Evolutionary conservation across 2,797 vertebrate genomes (phyloP).

Genomic region (Eospalax fontanierii): DNA sequence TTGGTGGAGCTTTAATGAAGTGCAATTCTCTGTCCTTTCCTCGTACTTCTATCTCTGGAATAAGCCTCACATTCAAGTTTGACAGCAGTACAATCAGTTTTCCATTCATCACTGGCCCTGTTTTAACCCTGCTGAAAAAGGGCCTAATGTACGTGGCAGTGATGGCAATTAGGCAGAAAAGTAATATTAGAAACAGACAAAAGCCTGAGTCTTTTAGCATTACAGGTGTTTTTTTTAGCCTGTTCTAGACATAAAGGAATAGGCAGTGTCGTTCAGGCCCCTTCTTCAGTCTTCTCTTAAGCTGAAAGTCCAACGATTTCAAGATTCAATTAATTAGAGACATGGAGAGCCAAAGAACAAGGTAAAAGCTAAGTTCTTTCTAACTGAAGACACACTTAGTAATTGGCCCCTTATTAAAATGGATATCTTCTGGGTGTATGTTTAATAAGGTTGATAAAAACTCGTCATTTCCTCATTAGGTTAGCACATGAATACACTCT

Average conservation of each 20-base stretch:
- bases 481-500: conserved; percentile 88
- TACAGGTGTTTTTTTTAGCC: conserved; percentile 92
- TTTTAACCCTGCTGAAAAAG: conserved; percentile 98
- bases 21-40: conserved; percentile 96
- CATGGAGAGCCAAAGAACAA: conserved; percentile 92
- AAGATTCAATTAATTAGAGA: conserved; percentile 94
- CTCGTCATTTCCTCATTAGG: conserved; percentile 92
- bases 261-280: conserved; percentile 94
- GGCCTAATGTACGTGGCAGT: conserved; percentile 95
- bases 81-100: conserved; percentile 99
- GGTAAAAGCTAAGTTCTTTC: conserved; percentile 92
- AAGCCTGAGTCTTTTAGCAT: conserved; percentile 94
- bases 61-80: conserved; percentile 99
- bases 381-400: conserved; percentile 93
- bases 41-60: conserved; percentile 97
- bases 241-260: conserved; percentile 93
- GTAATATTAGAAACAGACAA: conserved; percentile 97
- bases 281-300: conserved; percentile 92
- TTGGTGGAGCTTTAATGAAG: conserved; percentile 99
- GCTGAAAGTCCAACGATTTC: conserved; percentile 93
- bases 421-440: conserved; percentile 91
- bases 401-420: conserved; percentile 93
- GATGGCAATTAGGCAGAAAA: conserved; percentile 96
- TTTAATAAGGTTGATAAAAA: conserved; percentile 93
- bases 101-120: conserved; percentile 98